These are phyloP conservation scores for Scolanthus callimorphus DNA, from an alignment of 92 coral and sea anemone genomes.

Conservation along the genomic window DNA sequence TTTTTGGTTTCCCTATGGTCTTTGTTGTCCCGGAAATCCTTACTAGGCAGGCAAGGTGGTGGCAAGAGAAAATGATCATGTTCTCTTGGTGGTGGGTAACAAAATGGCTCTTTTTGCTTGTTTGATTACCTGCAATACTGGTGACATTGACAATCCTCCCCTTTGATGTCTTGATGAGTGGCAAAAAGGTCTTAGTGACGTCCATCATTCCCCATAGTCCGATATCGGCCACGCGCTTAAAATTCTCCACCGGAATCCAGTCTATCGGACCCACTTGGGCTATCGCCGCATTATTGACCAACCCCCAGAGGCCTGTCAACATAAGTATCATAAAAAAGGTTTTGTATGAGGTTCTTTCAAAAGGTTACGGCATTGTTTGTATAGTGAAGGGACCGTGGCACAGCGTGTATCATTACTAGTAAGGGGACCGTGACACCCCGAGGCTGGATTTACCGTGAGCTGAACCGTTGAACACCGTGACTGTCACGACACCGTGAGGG, in stretches of 20 bases:
- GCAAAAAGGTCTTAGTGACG: slow-evolving; percentile 85
- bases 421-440: no score
- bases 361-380: slow-evolving; percentile 26
- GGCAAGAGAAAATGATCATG: no score
- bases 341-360: slow-evolving; percentile 17
- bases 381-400: no score
- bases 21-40: no score
- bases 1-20: no score
- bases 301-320: slow-evolving; percentile 76
- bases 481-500: no score
- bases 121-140: slow-evolving; percentile 73
- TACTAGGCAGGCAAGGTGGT: no score
- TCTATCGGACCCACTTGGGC: slow-evolving; percentile 78
- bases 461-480: no score
- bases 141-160: slow-evolving; percentile 87
- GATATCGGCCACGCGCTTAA: slow-evolving; percentile 65
- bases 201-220: slow-evolving; percentile 92
- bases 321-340: slow-evolving; percentile 16
- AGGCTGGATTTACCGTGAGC: no score
- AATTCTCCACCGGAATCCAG: slow-evolving; percentile 72
- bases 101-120: no score
- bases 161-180: slow-evolving; percentile 63
- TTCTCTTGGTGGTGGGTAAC: no score
- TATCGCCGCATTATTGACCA: slow-evolving; percentile 90
- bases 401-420: no score